Evolutionary conservation across 2,797 vertebrate species (phyloP).

Genomic region (Halcyon leucocephala): DNA sequence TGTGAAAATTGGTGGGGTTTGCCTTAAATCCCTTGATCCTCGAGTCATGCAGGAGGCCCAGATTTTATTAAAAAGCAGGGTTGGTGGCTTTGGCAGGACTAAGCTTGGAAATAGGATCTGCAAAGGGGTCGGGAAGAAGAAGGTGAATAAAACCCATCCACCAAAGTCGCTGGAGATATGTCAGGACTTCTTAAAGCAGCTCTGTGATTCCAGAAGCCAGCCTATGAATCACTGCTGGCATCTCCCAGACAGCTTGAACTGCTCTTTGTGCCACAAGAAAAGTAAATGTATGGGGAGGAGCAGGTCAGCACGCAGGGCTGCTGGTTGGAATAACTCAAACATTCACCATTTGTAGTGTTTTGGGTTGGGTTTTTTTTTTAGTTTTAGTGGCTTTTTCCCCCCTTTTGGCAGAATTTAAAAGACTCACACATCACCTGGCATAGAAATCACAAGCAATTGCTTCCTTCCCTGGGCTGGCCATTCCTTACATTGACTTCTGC

Average conservation of each 20-base stretch:
- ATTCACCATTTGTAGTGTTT: accelerated
- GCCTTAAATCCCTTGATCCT: background rate
- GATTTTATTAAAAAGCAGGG: conserved; percentile 21
- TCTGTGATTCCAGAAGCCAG: background rate
- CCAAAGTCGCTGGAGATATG: background rate
- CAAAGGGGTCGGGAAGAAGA: background rate
- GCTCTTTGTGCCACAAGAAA: background rate
- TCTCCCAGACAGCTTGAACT: background rate
- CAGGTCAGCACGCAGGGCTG: background rate
- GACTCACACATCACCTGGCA: background rate
- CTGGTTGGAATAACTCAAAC: background rate
- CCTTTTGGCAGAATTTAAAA: background rate
- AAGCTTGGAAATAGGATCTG: background rate
- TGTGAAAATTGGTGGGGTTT: background rate
- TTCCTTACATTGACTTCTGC: background rate
- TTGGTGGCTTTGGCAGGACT: background rate
- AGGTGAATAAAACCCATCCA: background rate
- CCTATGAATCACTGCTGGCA: background rate
- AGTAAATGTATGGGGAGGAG: background rate
- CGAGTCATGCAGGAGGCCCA: background rate
- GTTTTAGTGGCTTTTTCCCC: background rate
- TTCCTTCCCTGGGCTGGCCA: accelerated
- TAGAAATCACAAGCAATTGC: background rate
- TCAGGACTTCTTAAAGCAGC: background rate
- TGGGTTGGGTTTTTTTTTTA: background rate